Evolutionary conservation across 2,888 invertebrate genomes (phyloP).

Genomic region (Scaeva pyrastri): DNA sequence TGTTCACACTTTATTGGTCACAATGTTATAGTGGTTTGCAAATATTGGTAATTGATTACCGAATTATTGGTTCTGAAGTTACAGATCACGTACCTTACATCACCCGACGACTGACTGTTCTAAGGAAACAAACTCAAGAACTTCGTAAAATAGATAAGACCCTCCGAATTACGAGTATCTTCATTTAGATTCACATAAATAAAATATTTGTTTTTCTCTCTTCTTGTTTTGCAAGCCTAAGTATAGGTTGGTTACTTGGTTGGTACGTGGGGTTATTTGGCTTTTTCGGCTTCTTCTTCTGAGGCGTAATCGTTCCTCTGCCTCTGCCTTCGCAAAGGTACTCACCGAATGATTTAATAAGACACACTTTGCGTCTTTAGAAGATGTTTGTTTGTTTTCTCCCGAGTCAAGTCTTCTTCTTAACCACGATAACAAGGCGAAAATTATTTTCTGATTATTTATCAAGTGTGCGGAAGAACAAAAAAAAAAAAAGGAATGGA

Average conservation of each 20-base stretch:
- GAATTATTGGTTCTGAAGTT: constrained; percentile 74
- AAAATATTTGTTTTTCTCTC: constrained; percentile 75
- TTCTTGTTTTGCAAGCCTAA: constrained; percentile 21
- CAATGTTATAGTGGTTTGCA: constrained; percentile 67
- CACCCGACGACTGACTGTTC: constrained; percentile 3
- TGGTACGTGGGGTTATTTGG: neutral
- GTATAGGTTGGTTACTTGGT: too few relatives aligned
- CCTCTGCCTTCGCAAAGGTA: too few relatives aligned
- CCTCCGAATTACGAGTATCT: constrained; percentile 36
- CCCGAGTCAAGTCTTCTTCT: neutral
- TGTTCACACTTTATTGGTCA: constrained; percentile 71
- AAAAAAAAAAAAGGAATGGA: neutral
- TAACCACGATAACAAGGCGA: constrained; percentile 5
- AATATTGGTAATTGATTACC: constrained; percentile 73
- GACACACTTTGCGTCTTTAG: neutral
- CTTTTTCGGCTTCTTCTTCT: neutral
- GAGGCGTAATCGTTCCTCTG: neutral
- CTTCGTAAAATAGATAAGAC: constrained; percentile 9
- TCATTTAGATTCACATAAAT: constrained; percentile 70
- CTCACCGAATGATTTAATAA: neutral
- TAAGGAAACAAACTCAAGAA: constrained; percentile 29
- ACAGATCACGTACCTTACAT: constrained; percentile 63
- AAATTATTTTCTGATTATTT: constrained; percentile 1
- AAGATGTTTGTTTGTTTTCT: neutral
- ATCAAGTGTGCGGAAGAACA: neutral